A percentile compares a stretch with the other conserved stretches of the same genome.
phyloP scores from a whole-genome alignment of 2,113 vertebrate genomes.

The Lophochroa leadbeateri region DNA sequence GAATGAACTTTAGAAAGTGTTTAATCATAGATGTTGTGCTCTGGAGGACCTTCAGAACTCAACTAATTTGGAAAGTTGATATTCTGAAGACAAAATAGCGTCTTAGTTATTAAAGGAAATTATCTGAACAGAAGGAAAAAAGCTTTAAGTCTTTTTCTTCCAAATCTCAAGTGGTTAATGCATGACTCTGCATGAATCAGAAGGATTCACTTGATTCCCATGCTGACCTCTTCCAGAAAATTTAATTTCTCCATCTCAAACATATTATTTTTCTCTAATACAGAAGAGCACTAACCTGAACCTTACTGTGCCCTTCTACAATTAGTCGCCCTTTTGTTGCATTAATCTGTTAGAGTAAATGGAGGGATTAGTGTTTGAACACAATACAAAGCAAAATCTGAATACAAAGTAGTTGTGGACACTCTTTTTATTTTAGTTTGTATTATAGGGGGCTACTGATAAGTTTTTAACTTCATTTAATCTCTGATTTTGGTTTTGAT shows the following conservation, averaged over 20 bases:
- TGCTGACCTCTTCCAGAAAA: constrained; percentile 69
- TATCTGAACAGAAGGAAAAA: constrained; percentile 67
- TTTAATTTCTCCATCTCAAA: constrained; percentile 69
- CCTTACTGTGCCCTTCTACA: constrained; percentile 34
- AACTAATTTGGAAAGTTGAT: constrained; percentile 74
- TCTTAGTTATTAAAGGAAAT: constrained; percentile 75
- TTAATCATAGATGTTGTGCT: constrained; percentile 71
- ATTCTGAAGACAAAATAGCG: constrained; percentile 67
- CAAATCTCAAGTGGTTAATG: constrained; percentile 77
- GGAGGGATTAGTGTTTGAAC: constrained; percentile 51
- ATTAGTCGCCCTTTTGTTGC: constrained; percentile 52
- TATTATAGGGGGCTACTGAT: background rate
- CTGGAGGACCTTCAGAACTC: constrained; percentile 61
- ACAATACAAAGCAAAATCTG: background rate
- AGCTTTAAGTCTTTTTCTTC: constrained; percentile 60
- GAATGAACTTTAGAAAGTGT: constrained; percentile 69
- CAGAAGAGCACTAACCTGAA: constrained; percentile 18
- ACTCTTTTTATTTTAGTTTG: constrained; percentile 2
- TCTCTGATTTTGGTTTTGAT: constrained; percentile 38
- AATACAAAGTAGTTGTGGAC: background rate
- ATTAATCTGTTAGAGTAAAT: constrained; percentile 49
- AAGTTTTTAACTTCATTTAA: constrained; percentile 40
- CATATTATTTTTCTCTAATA: constrained; percentile 59
- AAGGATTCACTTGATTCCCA: constrained; percentile 67
- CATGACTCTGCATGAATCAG: constrained; percentile 77